phyloP scores from a whole-genome alignment of 2,797 vertebrate species.

The Anas flavirostris region DNA sequence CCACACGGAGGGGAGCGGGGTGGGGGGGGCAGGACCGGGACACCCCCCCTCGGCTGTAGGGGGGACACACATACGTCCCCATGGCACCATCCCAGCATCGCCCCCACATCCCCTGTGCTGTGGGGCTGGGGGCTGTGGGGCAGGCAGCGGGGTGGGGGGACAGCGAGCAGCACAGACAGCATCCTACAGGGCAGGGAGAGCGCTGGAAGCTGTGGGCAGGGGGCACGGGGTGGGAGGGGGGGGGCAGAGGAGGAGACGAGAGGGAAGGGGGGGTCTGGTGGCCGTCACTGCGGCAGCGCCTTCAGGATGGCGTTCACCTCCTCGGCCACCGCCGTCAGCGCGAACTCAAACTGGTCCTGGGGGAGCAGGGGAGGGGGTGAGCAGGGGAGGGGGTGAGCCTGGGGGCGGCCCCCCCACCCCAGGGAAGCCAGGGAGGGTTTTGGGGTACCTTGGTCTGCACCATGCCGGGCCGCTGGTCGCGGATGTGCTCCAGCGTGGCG shows the following conservation, averaged over 20 bases:
- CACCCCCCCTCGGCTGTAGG: not conserved
- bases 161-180: conserved; percentile 58
- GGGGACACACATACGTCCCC: not conserved
- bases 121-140: not conserved
- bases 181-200: not conserved
- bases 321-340: conserved; percentile 94
- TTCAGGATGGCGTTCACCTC: conserved; percentile 98
- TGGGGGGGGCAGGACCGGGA: not conserved
- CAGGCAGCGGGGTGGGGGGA: not conserved
- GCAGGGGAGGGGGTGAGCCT: not conserved
- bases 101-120: not conserved
- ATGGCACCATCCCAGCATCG: not conserved
- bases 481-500: conserved; percentile 93
- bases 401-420: not conserved
- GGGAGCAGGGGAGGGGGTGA: not conserved
- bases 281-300: conserved; percentile 91
- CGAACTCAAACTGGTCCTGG: conserved; percentile 98
- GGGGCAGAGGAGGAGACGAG: not conserved
- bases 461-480: conserved; percentile 93
- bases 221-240: not conserved
- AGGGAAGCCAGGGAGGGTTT: not conserved
- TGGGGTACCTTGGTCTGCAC: conserved; percentile 92
- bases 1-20: not conserved
- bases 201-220: not conserved
- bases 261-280: not conserved